Base-by-base conservation (phyloP, 2,113 vertebrate species). In the Thalassarche chlororhynchos region DNA sequence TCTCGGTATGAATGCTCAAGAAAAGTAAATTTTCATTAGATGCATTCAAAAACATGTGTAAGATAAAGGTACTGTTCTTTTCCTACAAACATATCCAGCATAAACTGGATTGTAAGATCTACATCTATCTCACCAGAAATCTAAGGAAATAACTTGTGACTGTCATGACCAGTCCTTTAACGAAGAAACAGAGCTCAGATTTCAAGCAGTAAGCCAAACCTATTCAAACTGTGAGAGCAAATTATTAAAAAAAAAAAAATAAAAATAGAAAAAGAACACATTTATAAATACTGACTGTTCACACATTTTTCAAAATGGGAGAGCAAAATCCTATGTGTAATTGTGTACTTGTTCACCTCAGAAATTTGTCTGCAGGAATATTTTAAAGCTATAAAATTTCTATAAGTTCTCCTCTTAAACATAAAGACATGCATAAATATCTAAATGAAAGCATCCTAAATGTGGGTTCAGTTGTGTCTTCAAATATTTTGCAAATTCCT, bases 141-240 rank as follows among this genome's bases (percentile, higher is more conserved):
- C 40, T 65, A 79, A 88, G 20, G 21, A 86, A 87, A 74, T 54
- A 68, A 77, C 21, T 34, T 87, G 40, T 84, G 36, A 32, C 12
- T 74, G 14, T 49, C 15, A 23, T 58, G 24, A 69, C 8, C 46
- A 40, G 10, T 31, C 17, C 34, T 31, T 8, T 54, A 76, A 80
- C 0, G 1, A 62, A 77, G 38, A 40, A 72, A 49, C 6, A 83
- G 32, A 77, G 25, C 14, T 76, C 17, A 66, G 21, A 70, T 74
- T 78, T 70, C 38, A 74, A 81, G 46, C 16, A 76, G 26, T 9
- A 61, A 65, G 6, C 16, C 32, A 47, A 76, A 68, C 2, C 32
- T 83, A 57, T 6, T 46, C 1, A 2, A 89, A 65, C 7, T 28
- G 29, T 38, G 14, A 84, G 28, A 81, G 4, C 0, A 0, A 64